Percentiles rank a stretch among this genome's conserved stretches.
Conservation (phyloP, 2,113 vertebrate genomes). For the Atrichornis clamosus region DNA sequence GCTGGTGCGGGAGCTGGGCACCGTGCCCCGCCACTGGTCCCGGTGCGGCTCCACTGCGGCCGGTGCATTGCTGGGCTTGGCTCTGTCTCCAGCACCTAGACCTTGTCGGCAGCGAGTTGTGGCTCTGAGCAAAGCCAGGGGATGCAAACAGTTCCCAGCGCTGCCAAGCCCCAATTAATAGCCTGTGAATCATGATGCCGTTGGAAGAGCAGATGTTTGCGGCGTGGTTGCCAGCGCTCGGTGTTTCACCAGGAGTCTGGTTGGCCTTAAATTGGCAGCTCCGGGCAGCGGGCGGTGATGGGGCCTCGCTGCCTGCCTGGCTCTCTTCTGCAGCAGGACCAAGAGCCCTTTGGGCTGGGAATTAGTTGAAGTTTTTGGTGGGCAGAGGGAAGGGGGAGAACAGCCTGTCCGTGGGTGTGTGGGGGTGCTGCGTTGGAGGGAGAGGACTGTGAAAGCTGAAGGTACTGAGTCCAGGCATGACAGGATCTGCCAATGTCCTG, state of each 20-base stretch:
- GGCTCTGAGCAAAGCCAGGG: constrained; percentile 40
- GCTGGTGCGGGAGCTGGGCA: not conserved
- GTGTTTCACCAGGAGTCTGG: not conserved
- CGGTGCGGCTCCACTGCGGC: not conserved
- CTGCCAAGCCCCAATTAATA: constrained; percentile 57
- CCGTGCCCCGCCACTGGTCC: accelerated
- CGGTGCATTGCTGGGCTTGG: not conserved
- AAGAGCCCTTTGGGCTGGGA: not conserved
- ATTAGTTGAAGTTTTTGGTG: constrained; percentile 8
- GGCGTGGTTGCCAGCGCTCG: not conserved
- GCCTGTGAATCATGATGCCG: constrained; percentile 38
- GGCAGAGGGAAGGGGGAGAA: not conserved
- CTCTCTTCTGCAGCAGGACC: not conserved
- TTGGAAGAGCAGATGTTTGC: constrained; percentile 55
- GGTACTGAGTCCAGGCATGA: accelerated
- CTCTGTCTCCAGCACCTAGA: not conserved
- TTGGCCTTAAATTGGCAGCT: not conserved
- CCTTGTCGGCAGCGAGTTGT: constrained; percentile 10
- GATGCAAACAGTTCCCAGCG: not conserved
- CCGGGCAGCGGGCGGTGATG: accelerated
- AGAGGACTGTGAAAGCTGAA: not conserved
- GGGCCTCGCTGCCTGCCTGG: not conserved
- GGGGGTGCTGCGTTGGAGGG: not conserved
- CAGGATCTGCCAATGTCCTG: not conserved
- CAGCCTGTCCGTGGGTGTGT: constrained; percentile 1